Evolutionary conservation across 2,888 invertebrate species (phyloP), one percentile per base, ranked within the genome.

Genomic region (Volucella inflata): DNA sequence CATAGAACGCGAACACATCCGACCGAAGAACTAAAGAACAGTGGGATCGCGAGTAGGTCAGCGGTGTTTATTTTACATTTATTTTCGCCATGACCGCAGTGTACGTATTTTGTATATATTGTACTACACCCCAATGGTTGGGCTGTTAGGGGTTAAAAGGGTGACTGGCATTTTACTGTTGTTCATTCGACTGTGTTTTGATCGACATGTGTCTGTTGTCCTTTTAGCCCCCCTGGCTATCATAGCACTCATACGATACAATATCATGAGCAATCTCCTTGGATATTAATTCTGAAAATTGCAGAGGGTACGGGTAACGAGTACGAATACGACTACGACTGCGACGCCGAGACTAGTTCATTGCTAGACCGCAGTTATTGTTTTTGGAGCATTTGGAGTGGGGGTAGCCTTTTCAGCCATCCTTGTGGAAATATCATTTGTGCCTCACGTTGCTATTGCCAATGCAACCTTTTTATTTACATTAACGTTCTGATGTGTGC

Each of bases 21-120:
- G 11, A 12, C 17, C 4, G 2, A 14, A 30, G 2, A 55, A 51
- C 53, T 30, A 30, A 30, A 72, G 36, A 60, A 17, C 50, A 67
- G 36, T 67, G 42, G 68, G 36, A 44, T 40, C 21, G 40, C 30
- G 79, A 75, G 57, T 70, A 65, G 79, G 79, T 79, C 75, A 75
- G 64, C 48, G 68, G 75, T 70, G 75, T 67, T 76, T 75, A 79
- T 67, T 79, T 75, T 40, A 50, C 75, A 60, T 75, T 79, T 79
- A 84, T 79, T 84, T 79, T 67, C 44, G 75, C 21, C 57, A 30
- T 44, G 44, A 30, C 30, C 30, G 6, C 30, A 30, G 30, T 30
- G 30, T 21, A 21, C 21, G n/a, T n/a, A n/a, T n/a, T n/a, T 21
- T 2, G 21, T 30, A 30, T 30, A n/a, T n/a, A n/a, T n/a, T n/a